phyloP scores from a whole-genome alignment of 2,888 invertebrate genomes.

The Limnephilus lunatus region DNA sequence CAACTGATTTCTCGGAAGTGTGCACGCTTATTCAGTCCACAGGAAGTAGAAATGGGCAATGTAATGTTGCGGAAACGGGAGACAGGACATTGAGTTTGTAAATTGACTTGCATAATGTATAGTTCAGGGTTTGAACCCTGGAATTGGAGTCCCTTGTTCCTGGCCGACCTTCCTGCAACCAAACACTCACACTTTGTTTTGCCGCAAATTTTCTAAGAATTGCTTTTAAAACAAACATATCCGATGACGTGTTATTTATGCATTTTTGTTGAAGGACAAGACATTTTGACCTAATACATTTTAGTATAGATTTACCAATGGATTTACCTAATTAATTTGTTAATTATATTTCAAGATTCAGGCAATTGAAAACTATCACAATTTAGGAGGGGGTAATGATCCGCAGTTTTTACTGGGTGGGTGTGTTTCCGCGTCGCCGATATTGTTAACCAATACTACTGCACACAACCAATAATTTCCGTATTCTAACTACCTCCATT shows the following conservation, averaged over 20 bases:
- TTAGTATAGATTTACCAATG: neutral
- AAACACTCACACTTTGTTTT: neutral
- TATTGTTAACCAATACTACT: too few relatives aligned
- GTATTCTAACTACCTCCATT: too few relatives aligned
- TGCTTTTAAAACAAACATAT: conserved; percentile 1
- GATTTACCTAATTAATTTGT: neutral
- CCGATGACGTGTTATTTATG: conserved; percentile 3
- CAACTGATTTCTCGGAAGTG: conserved; percentile 30
- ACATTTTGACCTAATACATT: neutral
- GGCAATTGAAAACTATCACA: too few relatives aligned
- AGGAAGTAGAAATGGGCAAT: conserved; percentile 44
- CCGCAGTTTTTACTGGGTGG: too few relatives aligned
- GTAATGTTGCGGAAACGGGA: conserved; percentile 50
- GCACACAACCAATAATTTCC: too few relatives aligned
- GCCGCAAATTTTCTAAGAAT: neutral
- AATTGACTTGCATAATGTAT: conserved; percentile 52
- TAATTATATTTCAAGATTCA: too few relatives aligned
- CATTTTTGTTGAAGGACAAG: neutral
- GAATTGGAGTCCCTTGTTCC: neutral
- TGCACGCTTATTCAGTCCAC: conserved; percentile 41
- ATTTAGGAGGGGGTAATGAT: too few relatives aligned
- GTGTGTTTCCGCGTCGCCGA: too few relatives aligned
- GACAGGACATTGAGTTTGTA: conserved; percentile 35
- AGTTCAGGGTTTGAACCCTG: conserved; percentile 24
- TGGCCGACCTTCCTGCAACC: conserved; percentile 27